Evolutionary conservation across 2,113 vertebrate species (phyloP).

Genomic region (Camelus bactrianus): DNA sequence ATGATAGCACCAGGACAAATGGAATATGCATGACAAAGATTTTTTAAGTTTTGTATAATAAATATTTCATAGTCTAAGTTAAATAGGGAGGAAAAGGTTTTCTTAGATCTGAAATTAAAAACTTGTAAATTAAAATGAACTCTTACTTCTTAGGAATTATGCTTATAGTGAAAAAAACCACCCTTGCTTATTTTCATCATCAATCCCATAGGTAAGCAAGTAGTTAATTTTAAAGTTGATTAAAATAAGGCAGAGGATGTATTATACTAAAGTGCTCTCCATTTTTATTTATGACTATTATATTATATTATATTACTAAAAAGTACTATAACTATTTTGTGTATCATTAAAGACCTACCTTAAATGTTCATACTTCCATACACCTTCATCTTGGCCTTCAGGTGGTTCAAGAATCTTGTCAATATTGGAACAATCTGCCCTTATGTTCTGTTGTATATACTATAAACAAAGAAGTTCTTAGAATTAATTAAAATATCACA

Average conservation of each 20-base stretch:
- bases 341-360: slow-evolving; percentile 88
- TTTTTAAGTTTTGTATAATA: neutral
- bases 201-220: neutral
- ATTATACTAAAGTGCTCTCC: neutral
- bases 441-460: slow-evolving; percentile 99
- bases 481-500: slow-evolving; percentile 56
- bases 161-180: neutral
- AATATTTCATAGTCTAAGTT: neutral
- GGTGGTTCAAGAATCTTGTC: slow-evolving; percentile 99
- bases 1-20: neutral
- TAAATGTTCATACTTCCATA: slow-evolving; percentile 99
- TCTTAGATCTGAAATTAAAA: slow-evolving; percentile 32
- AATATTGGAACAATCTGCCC: slow-evolving; percentile 98
- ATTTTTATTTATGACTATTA: neutral
- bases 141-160: neutral
- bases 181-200: neutral
- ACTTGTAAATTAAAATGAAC: neutral
- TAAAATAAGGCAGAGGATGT: slow-evolving; percentile 4
- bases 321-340: neutral
- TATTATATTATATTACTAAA: neutral
- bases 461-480: slow-evolving; percentile 78
- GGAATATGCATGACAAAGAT: neutral
- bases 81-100: neutral
- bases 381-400: slow-evolving; percentile 98
- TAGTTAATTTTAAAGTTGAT: slow-evolving; percentile 12